Base-by-base conservation (phyloP, 2,113 vertebrate genomes). In the Lasiurus borealis region DNA sequence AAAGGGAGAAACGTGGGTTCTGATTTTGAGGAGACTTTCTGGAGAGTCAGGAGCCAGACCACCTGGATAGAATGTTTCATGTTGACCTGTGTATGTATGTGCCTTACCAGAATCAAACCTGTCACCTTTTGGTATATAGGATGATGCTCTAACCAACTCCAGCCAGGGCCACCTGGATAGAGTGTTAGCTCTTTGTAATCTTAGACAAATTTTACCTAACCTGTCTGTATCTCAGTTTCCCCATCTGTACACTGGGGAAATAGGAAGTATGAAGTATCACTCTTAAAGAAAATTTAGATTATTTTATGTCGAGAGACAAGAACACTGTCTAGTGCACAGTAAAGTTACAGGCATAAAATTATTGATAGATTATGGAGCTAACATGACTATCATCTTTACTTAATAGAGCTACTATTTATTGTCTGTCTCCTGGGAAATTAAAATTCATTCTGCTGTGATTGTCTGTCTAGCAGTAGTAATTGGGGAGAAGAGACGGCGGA, bases 361-460 rank as follows among this genome's bases (percentile, higher is more conserved):
- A 46, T 54, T 90, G 69, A 48, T 62, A 84, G 71, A 40, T 89
- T 57, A 25, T 54, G 85, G 59, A 91, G n/a, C 76, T 88, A 57
- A 95, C 21, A 31, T 88, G 29, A 91, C 76, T 90, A 77, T 93
- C 48, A 44, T 76, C 66, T 68, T 23, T 50, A 75, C 44, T 89
- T 90, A 77, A 44, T 50, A 81, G 86, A 81, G 10, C 46, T 48
- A 31, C 71, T 88, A 21, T 90, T 95, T 90, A 59, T 94, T 91
- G 40, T 80, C 54, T 54, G 34, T 62, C 57, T 85, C 59, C 46
- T 69, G 86, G 90, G 84, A 84, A 88, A 78, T 93, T 93, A 88
- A 88, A 95, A 90, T 80, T 75, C 48, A 90, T 69, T 84, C 34
- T 92, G 18, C 57, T 68, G 10, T 87, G 81, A 81, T 89, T 90